Conservation (phyloP, 1,140 invertebrate species). For the Agrypnia vestita region DNA sequence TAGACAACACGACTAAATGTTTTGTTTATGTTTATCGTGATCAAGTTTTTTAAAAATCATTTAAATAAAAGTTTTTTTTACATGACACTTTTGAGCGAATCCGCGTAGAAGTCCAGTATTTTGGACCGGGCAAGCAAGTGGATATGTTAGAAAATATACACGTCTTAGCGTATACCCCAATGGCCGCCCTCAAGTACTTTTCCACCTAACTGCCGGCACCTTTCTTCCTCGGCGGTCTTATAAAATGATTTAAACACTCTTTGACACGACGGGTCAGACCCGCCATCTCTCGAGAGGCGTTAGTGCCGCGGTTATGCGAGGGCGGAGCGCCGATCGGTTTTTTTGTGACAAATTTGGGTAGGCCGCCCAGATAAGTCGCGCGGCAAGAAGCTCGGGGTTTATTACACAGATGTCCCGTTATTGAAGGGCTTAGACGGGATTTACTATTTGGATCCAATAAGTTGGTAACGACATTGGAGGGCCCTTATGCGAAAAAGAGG, state of each 20-base stretch:
- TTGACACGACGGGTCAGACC: not conserved
- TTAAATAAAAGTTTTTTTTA: too few relatives aligned
- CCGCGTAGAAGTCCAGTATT: too few relatives aligned
- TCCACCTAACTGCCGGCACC: not conserved
- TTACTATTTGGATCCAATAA: conserved; percentile 20
- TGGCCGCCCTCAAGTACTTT: not conserved
- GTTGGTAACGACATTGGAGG: not conserved
- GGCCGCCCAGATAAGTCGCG: not conserved
- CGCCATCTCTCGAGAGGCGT: not conserved
- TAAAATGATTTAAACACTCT: conserved; percentile 21
- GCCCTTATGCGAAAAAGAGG: not conserved
- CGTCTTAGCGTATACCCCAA: too few relatives aligned
- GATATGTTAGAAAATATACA: too few relatives aligned
- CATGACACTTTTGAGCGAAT: too few relatives aligned
- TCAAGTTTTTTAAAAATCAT: too few relatives aligned
- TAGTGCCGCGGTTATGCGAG: not conserved
- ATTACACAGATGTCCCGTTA: conserved; percentile 33
- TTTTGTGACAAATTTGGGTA: conserved; percentile 37
- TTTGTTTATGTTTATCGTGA: too few relatives aligned
- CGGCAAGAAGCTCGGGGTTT: conserved; percentile 25
- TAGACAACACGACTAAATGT: too few relatives aligned
- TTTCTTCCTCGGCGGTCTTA: not conserved
- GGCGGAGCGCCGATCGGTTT: conserved; percentile 12
- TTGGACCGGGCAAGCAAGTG: too few relatives aligned
- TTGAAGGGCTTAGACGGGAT: conserved; percentile 36